Conservation (phyloP, 2,888 invertebrate species). For the Rhamnusium bicolor region DNA sequence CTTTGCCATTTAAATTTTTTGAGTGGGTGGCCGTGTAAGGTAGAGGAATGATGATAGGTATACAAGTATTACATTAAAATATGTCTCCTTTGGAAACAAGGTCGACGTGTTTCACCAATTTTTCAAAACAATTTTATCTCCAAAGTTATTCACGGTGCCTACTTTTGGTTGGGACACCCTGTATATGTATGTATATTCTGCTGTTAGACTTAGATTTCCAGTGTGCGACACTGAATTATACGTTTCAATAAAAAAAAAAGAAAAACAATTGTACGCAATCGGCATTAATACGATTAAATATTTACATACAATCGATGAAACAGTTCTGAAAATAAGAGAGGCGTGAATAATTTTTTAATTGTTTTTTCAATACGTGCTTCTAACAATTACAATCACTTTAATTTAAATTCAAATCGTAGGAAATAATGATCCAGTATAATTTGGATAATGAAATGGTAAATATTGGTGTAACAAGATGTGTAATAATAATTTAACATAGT, state of each 20-base stretch:
- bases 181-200: too few species aligned
- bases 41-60: too few species aligned
- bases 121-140: too few species aligned
- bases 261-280: constrained; percentile 24
- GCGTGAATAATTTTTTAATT: constrained; percentile 36
- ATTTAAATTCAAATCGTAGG: not conserved
- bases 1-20: too few species aligned
- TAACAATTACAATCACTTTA: constrained; percentile 1
- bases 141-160: too few species aligned
- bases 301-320: constrained; percentile 41
- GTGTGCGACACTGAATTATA: constrained; percentile 15
- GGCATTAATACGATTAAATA: constrained; percentile 34
- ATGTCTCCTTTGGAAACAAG: too few species aligned
- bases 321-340: constrained; percentile 29
- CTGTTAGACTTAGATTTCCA: too few species aligned
- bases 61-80: too few species aligned
- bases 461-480: not conserved
- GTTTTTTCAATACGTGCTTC: constrained; percentile 23
- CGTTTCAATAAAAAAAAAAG: constrained; percentile 12
- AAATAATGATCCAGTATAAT: not conserved
- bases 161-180: too few species aligned
- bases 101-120: too few species aligned
- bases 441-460: not conserved
- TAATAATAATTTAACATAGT: not conserved
- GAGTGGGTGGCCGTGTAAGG: too few species aligned